Conservation (phyloP, 92 coral and sea anemone genomes). For the Epizoanthus ramosus region DNA sequence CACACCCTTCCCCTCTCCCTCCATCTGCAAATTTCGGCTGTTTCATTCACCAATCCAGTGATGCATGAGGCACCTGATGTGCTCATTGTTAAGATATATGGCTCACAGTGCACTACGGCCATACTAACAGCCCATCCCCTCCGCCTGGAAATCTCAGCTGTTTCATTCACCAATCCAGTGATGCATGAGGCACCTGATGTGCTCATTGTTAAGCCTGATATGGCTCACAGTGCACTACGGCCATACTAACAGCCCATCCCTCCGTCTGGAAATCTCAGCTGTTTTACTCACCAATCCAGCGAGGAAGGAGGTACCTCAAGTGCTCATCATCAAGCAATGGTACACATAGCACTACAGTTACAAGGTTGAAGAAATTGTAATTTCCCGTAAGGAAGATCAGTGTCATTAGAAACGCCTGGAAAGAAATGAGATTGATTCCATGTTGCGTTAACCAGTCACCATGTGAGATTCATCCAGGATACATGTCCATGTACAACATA, state of each 20-base stretch:
- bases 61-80: neutral
- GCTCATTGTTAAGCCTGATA: constrained; percentile 70
- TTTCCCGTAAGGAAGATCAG: constrained; percentile 92
- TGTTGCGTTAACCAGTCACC: too few relatives aligned
- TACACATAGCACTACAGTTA: constrained; percentile 54
- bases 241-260: too few relatives aligned
- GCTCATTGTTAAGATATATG: too few relatives aligned
- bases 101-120: too few relatives aligned
- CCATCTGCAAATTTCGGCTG: neutral
- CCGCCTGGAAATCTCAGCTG: neutral
- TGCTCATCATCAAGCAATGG: constrained; percentile 82
- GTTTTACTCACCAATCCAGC: constrained; percentile 14
- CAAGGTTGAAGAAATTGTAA: constrained; percentile 92
- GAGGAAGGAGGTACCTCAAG: constrained; percentile 31
- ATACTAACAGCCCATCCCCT: too few relatives aligned
- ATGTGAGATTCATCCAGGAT: too few relatives aligned
- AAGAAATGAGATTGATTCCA: neutral
- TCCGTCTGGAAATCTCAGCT: neutral
- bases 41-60: constrained; percentile 17
- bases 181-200: constrained; percentile 37
- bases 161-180: constrained; percentile 12
- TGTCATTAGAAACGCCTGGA: constrained; percentile 82
- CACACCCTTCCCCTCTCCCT: too few relatives aligned
- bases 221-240: neutral
- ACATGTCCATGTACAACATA: too few relatives aligned